Conservation (phyloP, 2,797 vertebrate genomes). For the Ispidina picta region DNA sequence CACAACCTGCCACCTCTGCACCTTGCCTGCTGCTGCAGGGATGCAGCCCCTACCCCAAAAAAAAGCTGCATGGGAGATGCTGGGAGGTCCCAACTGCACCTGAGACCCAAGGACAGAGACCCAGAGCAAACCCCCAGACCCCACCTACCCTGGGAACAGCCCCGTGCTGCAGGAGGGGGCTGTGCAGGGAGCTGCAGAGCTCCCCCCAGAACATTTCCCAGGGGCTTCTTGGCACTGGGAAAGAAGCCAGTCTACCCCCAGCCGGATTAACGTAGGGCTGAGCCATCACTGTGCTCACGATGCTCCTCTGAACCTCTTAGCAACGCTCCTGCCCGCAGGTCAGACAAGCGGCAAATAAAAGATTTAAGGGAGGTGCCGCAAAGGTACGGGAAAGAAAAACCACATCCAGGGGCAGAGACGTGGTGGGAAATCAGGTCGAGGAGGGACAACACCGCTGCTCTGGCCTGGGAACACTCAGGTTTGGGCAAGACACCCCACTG, state of each 20-base stretch:
- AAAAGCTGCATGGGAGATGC: accelerated
- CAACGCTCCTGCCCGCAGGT: slow-evolving; percentile 29
- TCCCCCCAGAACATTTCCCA: background rate
- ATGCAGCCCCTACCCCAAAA: background rate
- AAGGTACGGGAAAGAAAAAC: slow-evolving; percentile 19
- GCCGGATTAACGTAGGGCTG: background rate
- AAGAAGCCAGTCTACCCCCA: background rate
- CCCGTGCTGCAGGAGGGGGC: accelerated
- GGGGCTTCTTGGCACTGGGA: background rate
- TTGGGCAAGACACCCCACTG: background rate
- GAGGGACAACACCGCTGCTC: background rate
- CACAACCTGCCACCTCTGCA: accelerated
- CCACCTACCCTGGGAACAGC: background rate
- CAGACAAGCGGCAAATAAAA: slow-evolving; percentile 48
- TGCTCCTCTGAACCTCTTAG: slow-evolving; percentile 10
- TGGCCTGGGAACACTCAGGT: background rate
- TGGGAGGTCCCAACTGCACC: background rate
- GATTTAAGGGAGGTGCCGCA: slow-evolving; percentile 35
- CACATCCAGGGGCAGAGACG: background rate
- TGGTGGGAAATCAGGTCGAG: background rate
- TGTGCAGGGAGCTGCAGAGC: background rate
- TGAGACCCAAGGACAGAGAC: background rate
- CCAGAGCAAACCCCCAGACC: background rate
- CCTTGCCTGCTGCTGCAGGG: background rate
- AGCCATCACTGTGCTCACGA: background rate